phyloP scores from a whole-genome alignment of 2,113 vertebrate species.

The Columba janthina region DNA sequence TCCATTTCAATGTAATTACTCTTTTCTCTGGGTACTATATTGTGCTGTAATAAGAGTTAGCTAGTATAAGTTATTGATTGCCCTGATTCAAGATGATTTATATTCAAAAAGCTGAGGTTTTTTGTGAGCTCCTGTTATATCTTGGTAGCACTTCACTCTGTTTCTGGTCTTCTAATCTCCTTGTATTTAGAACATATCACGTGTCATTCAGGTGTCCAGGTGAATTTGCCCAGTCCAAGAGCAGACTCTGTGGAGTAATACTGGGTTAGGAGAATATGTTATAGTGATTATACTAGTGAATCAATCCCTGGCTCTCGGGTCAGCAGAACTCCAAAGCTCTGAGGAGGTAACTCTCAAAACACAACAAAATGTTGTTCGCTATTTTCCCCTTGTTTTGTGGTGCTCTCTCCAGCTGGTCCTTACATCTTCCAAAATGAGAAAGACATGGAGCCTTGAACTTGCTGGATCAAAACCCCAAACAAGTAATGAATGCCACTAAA shows the following conservation, averaged over 20 bases:
- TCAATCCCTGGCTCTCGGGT: background rate
- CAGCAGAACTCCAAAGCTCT: background rate
- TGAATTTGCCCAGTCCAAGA: background rate
- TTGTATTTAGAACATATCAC: background rate
- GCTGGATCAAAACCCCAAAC: background rate
- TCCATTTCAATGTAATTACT: background rate
- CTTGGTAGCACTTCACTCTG: background rate
- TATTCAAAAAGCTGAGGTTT: background rate
- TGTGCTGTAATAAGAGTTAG: background rate
- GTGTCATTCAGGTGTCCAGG: background rate
- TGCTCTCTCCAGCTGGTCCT: background rate
- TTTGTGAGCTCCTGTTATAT: background rate
- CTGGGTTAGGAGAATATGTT: background rate
- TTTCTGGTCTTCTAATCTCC: background rate
- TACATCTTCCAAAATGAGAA: background rate
- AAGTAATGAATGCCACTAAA: background rate
- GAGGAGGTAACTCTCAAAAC: background rate
- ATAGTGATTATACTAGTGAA: background rate
- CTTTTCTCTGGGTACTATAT: background rate
- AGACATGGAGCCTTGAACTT: background rate
- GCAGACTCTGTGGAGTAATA: background rate
- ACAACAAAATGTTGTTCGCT: background rate
- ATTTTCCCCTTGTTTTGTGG: background rate
- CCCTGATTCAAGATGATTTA: background rate
- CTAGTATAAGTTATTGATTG: background rate